A percentile compares a stretch with the other conserved stretches of the same genome.
phyloP scores from a whole-genome alignment of 2,888 invertebrate species.

The Chirona hameri region DNA sequence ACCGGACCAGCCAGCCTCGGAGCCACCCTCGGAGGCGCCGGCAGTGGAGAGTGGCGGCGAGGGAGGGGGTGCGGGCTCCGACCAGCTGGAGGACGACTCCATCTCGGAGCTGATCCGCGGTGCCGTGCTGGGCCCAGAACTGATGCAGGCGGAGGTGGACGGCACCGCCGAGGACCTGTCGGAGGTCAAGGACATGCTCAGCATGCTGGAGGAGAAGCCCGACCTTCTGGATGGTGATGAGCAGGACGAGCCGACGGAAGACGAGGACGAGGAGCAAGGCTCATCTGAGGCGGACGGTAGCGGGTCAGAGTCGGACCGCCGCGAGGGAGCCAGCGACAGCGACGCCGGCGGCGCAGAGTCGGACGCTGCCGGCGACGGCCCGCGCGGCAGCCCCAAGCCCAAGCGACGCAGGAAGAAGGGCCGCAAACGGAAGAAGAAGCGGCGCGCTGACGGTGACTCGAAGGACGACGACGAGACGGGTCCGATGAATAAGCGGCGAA shows the following conservation, averaged over 20 bases:
- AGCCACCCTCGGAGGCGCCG: neutral
- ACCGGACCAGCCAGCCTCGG: too few species aligned
- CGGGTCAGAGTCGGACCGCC: neutral
- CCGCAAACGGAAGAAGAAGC: constrained; percentile 23
- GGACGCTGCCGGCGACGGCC: neutral
- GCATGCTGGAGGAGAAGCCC: constrained; percentile 30
- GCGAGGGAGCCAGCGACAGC: neutral
- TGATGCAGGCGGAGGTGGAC: constrained; percentile 26
- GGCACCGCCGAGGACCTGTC: constrained; percentile 29
- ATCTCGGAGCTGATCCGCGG: neutral
- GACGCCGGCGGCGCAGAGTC: neutral
- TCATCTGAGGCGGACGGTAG: neutral
- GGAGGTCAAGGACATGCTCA: constrained; percentile 30
- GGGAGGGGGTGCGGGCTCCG: neutral
- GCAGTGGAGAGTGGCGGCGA: neutral
- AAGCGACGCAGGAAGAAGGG: constrained; percentile 7
- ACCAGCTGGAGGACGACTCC: neutral
- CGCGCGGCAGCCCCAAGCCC: neutral
- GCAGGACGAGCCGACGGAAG: constrained; percentile 46
- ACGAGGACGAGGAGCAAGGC: constrained; percentile 44
- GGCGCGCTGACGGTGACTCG: too few species aligned
- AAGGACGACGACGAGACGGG: neutral
- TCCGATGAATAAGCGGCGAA: constrained; percentile 54
- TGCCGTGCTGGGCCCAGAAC: neutral
- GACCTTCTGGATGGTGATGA: constrained; percentile 43